Percentiles rank a stretch among this genome's conserved stretches.
These are phyloP conservation scores for Ptyas mucosa DNA, from an alignment of 2,113 vertebrate species.

Conservation along the genomic window DNA sequence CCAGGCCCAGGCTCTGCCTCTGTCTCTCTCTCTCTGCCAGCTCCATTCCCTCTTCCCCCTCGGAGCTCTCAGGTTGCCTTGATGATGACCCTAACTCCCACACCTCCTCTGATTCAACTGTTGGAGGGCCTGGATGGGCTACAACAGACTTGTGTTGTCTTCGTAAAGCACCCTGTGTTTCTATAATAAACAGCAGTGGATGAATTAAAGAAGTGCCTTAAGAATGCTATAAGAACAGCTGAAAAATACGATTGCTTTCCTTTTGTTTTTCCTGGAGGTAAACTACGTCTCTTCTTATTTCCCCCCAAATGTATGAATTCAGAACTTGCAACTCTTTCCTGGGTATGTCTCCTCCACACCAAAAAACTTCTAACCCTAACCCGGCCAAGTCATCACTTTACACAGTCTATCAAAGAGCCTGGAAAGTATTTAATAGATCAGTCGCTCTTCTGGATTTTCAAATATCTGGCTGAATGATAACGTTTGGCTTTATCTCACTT, in stretches of 20 bases:
- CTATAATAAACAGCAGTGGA: neutral
- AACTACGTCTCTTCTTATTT: neutral
- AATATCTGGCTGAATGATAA: neutral
- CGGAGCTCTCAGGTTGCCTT: too few species aligned
- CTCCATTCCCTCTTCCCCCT: too few species aligned
- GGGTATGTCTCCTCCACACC: neutral
- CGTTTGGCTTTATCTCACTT: neutral
- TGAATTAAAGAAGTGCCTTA: neutral
- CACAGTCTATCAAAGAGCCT: neutral
- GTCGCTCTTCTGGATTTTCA: neutral
- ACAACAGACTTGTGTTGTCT: neutral
- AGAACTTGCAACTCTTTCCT: neutral
- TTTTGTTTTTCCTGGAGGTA: too few species aligned
- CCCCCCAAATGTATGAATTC: neutral
- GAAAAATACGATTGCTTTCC: neutral
- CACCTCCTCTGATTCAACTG: too few species aligned
- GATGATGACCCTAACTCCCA: too few species aligned
- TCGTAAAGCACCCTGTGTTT: neutral
- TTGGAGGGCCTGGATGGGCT: too few species aligned
- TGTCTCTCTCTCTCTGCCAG: too few species aligned
- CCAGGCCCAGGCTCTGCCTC: too few species aligned
- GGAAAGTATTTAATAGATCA: neutral
- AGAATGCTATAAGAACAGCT: neutral
- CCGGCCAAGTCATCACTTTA: neutral
- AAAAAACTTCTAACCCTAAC: neutral